Evolutionary conservation across 2,113 vertebrate genomes (phyloP).

Genomic region (Heterotis niloticus): DNA sequence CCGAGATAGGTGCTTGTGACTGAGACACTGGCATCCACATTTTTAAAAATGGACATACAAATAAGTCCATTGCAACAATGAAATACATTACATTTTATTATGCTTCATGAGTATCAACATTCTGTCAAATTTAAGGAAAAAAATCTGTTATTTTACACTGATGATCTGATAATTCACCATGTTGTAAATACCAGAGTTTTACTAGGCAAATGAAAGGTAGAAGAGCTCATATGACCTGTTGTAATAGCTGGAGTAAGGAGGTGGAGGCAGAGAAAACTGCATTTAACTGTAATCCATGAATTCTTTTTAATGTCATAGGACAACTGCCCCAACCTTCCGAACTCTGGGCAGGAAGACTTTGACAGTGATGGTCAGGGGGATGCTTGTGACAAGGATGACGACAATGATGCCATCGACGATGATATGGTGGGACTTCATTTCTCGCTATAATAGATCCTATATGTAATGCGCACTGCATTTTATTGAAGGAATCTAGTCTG

Average conservation of each 20-base stretch:
- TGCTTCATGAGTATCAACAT: too few species aligned
- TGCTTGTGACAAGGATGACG: conserved; percentile 94
- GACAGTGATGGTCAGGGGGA: conserved; percentile 93
- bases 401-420: conserved; percentile 86
- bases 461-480: too few species aligned
- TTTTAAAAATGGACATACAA: too few species aligned
- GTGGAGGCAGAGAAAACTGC: background rate
- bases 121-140: too few species aligned
- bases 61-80: too few species aligned
- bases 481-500: too few species aligned
- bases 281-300: background rate
- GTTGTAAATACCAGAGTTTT: background rate
- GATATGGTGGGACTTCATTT: conserved; percentile 71
- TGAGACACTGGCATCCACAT: too few species aligned
- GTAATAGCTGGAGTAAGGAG: too few species aligned
- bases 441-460: background rate
- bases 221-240: background rate
- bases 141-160: too few species aligned
- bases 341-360: conserved; percentile 96
- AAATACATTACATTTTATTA: too few species aligned
- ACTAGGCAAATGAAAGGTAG: background rate
- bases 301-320: conserved; percentile 65
- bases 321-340: conserved; percentile 93
- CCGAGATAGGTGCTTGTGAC: background rate
- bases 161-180: too few species aligned